These are phyloP conservation scores for Grapholita molesta DNA, from an alignment of 1,140 invertebrate genomes.

Conservation along the genomic window DNA sequence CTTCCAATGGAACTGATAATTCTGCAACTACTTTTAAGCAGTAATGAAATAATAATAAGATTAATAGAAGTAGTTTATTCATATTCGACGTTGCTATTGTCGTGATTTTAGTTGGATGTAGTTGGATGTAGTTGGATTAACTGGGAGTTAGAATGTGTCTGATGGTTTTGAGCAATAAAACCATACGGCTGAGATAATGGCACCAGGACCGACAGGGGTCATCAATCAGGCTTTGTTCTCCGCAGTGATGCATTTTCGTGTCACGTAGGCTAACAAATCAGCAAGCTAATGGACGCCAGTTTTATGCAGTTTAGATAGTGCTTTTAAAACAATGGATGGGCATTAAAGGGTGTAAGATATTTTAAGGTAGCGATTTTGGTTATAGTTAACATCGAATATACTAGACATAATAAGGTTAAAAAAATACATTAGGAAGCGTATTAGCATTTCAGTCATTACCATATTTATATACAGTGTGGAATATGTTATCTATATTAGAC, in stretches of 20 bases:
- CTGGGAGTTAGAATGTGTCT: not conserved
- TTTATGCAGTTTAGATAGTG: not conserved
- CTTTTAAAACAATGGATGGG: not conserved
- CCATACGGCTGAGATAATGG: not conserved
- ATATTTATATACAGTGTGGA: too few species aligned
- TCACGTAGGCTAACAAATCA: not conserved
- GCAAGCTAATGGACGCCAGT: not conserved
- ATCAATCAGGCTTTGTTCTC: constrained; percentile 40
- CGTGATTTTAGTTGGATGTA: too few species aligned
- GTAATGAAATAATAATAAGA: constrained; percentile 25
- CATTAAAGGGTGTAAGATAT: not conserved
- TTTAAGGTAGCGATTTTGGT: not conserved
- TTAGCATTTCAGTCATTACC: too few species aligned
- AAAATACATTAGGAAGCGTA: too few species aligned
- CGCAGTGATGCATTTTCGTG: not conserved
- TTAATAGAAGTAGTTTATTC: not conserved
- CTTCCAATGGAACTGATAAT: not conserved
- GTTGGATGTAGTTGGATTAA: not conserved
- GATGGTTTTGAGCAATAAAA: not conserved
- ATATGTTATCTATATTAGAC: too few species aligned
- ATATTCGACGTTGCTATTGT: not conserved
- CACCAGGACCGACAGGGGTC: not conserved
- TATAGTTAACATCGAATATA: not conserved
- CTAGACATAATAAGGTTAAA: too few species aligned
- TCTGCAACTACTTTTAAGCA: not conserved